Evolutionary conservation across 2,888 invertebrate species (phyloP).

Genomic region (Coleophora flavipennella): DNA sequence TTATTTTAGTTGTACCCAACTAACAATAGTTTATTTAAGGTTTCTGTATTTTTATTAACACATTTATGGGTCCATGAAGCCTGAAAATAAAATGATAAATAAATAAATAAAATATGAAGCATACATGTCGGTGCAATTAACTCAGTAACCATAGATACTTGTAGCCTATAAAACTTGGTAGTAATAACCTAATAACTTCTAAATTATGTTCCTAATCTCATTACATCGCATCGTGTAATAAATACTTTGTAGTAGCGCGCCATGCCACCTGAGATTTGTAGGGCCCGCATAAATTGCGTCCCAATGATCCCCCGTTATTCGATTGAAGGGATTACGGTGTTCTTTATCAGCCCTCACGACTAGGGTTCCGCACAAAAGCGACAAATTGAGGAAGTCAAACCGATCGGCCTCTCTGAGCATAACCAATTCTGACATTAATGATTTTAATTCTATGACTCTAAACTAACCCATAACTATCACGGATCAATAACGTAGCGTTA

Average conservation of each 20-base stretch:
- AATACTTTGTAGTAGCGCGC: background rate
- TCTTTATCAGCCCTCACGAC: conserved; percentile 41
- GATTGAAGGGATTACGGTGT: conserved; percentile 57
- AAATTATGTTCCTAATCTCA: too few relatives aligned
- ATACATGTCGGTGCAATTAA: too few relatives aligned
- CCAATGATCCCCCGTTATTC: conserved; percentile 39
- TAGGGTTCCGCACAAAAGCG: conserved; percentile 34
- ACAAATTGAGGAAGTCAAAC: conserved; percentile 44
- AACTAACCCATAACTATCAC: too few relatives aligned
- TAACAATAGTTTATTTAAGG: too few relatives aligned
- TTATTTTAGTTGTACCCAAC: too few relatives aligned
- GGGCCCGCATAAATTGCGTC: conserved; percentile 37
- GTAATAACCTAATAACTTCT: background rate
- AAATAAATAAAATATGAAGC: too few relatives aligned
- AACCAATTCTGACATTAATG: conserved; percentile 6
- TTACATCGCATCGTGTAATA: background rate
- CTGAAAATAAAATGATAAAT: too few relatives aligned
- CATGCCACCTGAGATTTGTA: conserved; percentile 12
- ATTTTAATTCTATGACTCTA: conserved; percentile 2
- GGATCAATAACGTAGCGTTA: too few relatives aligned
- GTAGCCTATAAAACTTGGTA: too few relatives aligned
- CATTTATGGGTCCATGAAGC: too few relatives aligned
- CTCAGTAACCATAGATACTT: too few relatives aligned
- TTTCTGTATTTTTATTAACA: too few relatives aligned
- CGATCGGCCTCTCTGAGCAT: conserved; percentile 6